phyloP scores from a whole-genome alignment of 2,797 vertebrate genomes.

The Tapera naevia region DNA sequence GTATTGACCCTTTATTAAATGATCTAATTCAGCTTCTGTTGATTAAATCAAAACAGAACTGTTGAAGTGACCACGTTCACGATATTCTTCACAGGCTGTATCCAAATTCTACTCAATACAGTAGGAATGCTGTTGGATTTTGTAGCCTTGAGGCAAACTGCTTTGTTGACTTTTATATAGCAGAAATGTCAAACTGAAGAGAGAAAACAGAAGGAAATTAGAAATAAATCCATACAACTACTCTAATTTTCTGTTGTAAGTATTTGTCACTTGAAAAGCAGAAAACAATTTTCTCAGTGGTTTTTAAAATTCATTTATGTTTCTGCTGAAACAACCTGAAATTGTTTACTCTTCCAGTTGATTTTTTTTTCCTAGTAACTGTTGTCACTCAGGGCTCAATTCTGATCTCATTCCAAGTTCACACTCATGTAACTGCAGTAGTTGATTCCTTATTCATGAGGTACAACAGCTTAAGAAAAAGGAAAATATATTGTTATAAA shows the following conservation, averaged over 20 bases:
- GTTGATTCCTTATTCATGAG: slow-evolving; percentile 5
- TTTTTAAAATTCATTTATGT: background rate
- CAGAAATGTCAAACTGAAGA: background rate
- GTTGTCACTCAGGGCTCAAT: background rate
- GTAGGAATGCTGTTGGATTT: background rate
- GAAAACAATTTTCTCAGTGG: background rate
- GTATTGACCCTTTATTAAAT: background rate
- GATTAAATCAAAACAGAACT: background rate
- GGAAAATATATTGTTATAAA: background rate
- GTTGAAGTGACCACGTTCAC: background rate
- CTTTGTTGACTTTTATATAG: background rate
- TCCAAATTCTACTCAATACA: background rate
- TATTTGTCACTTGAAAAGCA: background rate
- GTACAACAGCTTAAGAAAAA: background rate
- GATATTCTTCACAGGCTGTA: background rate
- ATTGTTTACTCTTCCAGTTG: background rate
- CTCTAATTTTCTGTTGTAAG: background rate
- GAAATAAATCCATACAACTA: background rate
- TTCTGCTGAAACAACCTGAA: background rate
- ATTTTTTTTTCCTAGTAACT: background rate
- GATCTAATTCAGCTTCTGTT: background rate
- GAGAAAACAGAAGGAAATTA: background rate
- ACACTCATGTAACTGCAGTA: background rate
- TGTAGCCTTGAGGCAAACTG: background rate
- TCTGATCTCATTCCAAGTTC: background rate